Conservation (phyloP, 2,888 invertebrate genomes). For the Lithosia quadra region DNA sequence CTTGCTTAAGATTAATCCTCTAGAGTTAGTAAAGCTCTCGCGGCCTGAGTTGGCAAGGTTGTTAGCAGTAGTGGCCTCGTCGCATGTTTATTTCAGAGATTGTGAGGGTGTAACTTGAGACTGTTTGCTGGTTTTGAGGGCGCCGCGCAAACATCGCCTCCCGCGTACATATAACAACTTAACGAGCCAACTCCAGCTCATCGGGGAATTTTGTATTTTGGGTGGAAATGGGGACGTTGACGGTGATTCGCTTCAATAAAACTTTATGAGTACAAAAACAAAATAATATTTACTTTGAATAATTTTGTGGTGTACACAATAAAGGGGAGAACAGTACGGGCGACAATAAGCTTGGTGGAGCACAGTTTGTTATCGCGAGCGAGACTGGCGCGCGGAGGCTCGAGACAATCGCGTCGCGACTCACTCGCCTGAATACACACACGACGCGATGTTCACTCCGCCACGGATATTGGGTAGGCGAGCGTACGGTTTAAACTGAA, state of each 20-base stretch:
- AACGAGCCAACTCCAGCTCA: constrained; percentile 76
- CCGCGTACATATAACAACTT: constrained; percentile 66
- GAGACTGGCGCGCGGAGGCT: constrained; percentile 47
- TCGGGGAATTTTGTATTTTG: constrained; percentile 65
- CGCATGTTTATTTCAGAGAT: constrained; percentile 81
- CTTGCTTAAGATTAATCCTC: constrained; percentile 72
- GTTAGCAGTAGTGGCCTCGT: constrained; percentile 75
- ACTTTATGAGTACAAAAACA: constrained; percentile 59
- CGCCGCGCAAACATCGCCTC: constrained; percentile 70
- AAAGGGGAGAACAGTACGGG: constrained; percentile 53
- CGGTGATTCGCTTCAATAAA: constrained; percentile 66
- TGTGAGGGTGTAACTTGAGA: constrained; percentile 80
- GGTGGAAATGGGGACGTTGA: constrained; percentile 33
- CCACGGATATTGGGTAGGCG: constrained; percentile 78
- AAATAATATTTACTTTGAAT: constrained; percentile 65
- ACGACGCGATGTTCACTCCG: constrained; percentile 61
- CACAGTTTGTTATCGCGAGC: constrained; percentile 67
- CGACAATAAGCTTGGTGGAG: constrained; percentile 61
- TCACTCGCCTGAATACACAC: constrained; percentile 71
- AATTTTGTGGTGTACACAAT: constrained; percentile 51
- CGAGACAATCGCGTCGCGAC: constrained; percentile 60
- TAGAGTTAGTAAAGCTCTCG: constrained; percentile 70
- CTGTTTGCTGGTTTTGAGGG: constrained; percentile 78
- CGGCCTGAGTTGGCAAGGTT: constrained; percentile 72
- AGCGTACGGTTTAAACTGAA: constrained; percentile 73